Evolutionary conservation across 2,888 invertebrate species (phyloP).

Genomic region (Cheiracanthium punctorium): DNA sequence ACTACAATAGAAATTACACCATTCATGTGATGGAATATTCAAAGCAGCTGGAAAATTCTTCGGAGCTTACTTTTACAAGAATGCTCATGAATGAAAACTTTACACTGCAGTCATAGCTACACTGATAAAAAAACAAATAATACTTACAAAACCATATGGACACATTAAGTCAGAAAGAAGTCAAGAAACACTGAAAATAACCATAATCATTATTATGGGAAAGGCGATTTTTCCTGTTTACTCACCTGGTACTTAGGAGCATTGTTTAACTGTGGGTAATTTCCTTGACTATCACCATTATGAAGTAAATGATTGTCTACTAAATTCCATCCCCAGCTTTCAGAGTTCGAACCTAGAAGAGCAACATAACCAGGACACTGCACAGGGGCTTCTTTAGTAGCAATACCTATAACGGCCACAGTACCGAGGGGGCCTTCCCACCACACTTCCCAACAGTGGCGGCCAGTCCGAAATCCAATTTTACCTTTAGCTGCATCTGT

Average conservation of each 20-base stretch:
- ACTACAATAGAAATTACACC: no score
- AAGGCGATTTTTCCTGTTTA: no score
- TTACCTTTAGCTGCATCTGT: slow-evolving; percentile 93
- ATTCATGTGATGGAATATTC: no score
- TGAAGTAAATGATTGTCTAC: slow-evolving; percentile 97
- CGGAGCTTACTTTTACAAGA: no score
- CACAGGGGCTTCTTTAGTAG: slow-evolving; percentile 93
- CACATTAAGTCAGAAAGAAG: no score
- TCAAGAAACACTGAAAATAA: no score
- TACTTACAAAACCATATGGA: no score
- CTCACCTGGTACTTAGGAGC: slow-evolving; percentile 96
- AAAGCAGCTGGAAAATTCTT: no score
- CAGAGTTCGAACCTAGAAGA: slow-evolving; percentile 93
- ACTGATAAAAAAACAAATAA: no score
- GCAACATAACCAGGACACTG: slow-evolving; percentile 97
- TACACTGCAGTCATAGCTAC: no score
- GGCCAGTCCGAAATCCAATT: slow-evolving; percentile 90
- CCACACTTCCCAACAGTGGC: slow-evolving; percentile 98
- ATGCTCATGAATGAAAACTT: no score
- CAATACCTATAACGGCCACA: slow-evolving; percentile 96
- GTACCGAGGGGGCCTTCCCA: slow-evolving; percentile 99
- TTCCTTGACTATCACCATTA: slow-evolving; percentile 95
- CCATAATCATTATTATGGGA: no score
- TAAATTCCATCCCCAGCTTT: slow-evolving; percentile 99
- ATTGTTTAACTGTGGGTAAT: slow-evolving; percentile 94